Base-by-base conservation (phyloP, 1,140 invertebrate species). In the Lepidurus arcticus region DNA sequence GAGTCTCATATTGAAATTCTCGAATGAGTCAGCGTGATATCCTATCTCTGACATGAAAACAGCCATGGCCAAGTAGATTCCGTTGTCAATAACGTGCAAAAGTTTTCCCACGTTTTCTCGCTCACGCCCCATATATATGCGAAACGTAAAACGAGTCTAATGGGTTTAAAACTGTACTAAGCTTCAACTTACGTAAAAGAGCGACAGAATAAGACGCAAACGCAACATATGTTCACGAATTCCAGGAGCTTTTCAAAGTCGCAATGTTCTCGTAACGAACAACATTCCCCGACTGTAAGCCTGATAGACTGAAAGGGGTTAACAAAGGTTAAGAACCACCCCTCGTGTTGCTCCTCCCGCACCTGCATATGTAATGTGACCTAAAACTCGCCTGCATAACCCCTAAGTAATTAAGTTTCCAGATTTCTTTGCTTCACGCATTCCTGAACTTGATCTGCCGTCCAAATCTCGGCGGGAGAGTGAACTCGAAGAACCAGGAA, bases 381-480 rank as follows among this genome's bases (percentile, higher is more conserved):
- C 13, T 21, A 9, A 16, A 65, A 21, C 21, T 65, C 9, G 53
- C 53, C 53, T 65, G 21, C 53, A 21, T 21, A 65, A 65, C 53
- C 53, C 34, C 16, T 47, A 10, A 47, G n/a, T 65, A 65, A 65
- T 65, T 47, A n/a, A 65, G 21, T n/a, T 65, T 21, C 53, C 1
- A 9, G 13, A 9, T 16, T 13, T 21, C 53, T 21, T 65, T 7
- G 16, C 53, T 65, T 65, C 6, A 65, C 53, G 53, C 53, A 65
- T 65, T 65, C 53, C 21, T 65, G 53, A 65, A 65, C 53, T 65
- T 65, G 53, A 65, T 65, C 53, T 65, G 9, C 21, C 21, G 13
- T 21, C 53, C 53, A 65, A 65, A 65, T 65, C 53, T 65, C 53
- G 21, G 9, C 53, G 13, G 53, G 53, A 65, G 53, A 65, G 53